These are phyloP conservation scores for Monodelphis domestica DNA, from an alignment of 2,797 vertebrate species.

Conservation along the genomic window DNA sequence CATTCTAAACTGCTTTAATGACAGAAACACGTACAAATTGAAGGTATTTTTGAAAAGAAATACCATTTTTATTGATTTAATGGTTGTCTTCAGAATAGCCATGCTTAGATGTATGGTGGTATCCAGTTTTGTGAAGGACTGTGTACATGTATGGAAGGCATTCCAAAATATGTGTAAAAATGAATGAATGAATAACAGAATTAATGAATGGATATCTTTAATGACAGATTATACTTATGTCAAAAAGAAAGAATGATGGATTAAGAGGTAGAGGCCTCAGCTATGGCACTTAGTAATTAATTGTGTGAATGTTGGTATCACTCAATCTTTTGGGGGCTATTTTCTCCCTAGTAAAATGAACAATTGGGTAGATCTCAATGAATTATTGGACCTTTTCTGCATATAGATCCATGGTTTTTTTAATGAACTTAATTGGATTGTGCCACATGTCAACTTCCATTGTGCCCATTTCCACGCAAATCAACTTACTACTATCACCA, in stretches of 20 bases:
- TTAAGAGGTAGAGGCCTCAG: not conserved
- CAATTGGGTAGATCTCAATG: not conserved
- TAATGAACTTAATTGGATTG: not conserved
- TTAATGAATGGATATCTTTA: not conserved
- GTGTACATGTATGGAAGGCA: not conserved
- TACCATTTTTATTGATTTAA: not conserved
- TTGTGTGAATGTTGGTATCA: not conserved
- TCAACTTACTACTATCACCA: not conserved
- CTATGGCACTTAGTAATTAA: not conserved
- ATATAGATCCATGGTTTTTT: not conserved
- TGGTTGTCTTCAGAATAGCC: not conserved
- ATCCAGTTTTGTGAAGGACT: not conserved
- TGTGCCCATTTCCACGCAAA: not conserved
- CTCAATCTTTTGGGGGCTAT: not conserved
- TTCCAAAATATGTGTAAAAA: not conserved
- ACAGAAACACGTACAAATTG: not conserved
- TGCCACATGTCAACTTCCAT: not conserved
- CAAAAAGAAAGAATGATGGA: not conserved
- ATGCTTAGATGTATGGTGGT: not conserved
- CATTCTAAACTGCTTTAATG: not conserved
- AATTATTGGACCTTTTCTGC: too few species aligned
- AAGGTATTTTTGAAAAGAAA: not conserved
- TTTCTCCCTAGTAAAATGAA: not conserved
- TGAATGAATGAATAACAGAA: not conserved
- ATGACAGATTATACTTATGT: not conserved